Evolutionary conservation across 2,888 invertebrate species (phyloP), one percentile per base, ranked within the genome.

Genomic region (Nesidiocoris tenuis): DNA sequence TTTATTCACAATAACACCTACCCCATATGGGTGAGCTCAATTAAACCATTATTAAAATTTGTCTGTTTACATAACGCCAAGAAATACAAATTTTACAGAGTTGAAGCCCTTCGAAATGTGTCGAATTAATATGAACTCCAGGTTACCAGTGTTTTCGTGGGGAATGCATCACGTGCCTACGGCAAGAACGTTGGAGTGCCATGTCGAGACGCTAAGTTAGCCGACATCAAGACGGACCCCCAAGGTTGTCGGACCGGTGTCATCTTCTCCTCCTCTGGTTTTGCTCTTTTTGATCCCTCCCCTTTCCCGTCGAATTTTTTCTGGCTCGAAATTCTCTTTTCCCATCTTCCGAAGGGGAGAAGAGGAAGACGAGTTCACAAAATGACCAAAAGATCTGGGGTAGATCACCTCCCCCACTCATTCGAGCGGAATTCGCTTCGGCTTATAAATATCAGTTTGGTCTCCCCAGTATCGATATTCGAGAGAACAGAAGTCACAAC

Each of bases 241-340:
- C 70, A 70, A 70, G 70, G 70, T 39, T 70, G 70, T 61, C 61
- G 9, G 70, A 22, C 24, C 70, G 70, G 70, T 70, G 70, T 70
- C 70, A 70, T 70, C 70, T 70, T 61, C 70, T 57, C 18, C 24
- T 59, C 24, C 7, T 21, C 25, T 70, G 12, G 16, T 24, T 59
- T 18, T 9, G n/a, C 54, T 23, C 54, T 61, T 70, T 55, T 70
- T 57, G 56, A 65, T 21, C 25, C 22, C 12, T 70, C 70, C 61
- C 61, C 59, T 24, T 61, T 56, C 59, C 18, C 57, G 21, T 12
- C 21, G 63, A 18, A n/a, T 12, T 5, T 5, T 68, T 16, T 1
- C 59, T n/a, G 17, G n/a, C 59, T 63, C 9, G 59, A n/a, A n/a
- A n/a, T n/a, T 57, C 55, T 57, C 19, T 21, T 61, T 21, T 18